Evolutionary conservation across 2,797 vertebrate species (phyloP).

Genomic region (Orientallactaga sibirica): DNA sequence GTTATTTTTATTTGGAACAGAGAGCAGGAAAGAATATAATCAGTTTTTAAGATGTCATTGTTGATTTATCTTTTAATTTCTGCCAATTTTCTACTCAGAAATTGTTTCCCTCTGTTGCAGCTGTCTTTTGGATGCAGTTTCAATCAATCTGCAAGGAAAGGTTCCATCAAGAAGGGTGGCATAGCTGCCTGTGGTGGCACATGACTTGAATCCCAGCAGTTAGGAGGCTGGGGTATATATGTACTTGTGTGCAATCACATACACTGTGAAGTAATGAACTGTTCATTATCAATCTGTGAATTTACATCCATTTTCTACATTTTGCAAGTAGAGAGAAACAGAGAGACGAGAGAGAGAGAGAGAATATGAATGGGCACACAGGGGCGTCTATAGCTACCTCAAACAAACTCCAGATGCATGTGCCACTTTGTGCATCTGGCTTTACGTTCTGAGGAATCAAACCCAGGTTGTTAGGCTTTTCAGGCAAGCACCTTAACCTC

Average conservation of each 20-base stretch:
- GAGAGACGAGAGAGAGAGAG: too few relatives aligned
- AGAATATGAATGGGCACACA: too few relatives aligned
- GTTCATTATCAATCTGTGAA: background rate
- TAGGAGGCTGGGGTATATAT: too few relatives aligned
- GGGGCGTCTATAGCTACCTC: too few relatives aligned
- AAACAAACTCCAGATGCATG: too few relatives aligned
- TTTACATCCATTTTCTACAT: background rate
- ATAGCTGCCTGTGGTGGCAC: too few relatives aligned
- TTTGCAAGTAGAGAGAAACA: background rate
- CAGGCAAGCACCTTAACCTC: too few relatives aligned
- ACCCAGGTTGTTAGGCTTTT: too few relatives aligned
- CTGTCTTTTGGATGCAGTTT: conserved; percentile 32
- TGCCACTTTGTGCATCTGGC: too few relatives aligned
- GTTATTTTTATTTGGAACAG: conserved; percentile 30
- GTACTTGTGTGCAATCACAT: background rate
- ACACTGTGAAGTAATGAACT: background rate
- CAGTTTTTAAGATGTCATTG: conserved; percentile 37
- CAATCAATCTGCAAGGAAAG: conserved; percentile 41
- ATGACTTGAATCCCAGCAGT: too few relatives aligned
- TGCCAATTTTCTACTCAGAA: conserved; percentile 36
- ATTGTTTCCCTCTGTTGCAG: background rate
- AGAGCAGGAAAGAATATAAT: background rate
- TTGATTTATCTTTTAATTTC: background rate
- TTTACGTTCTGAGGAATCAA: too few relatives aligned
- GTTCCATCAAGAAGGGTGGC: background rate